phyloP scores from a whole-genome alignment of 2,797 vertebrate species.

The Uromys caudimaculatus region DNA sequence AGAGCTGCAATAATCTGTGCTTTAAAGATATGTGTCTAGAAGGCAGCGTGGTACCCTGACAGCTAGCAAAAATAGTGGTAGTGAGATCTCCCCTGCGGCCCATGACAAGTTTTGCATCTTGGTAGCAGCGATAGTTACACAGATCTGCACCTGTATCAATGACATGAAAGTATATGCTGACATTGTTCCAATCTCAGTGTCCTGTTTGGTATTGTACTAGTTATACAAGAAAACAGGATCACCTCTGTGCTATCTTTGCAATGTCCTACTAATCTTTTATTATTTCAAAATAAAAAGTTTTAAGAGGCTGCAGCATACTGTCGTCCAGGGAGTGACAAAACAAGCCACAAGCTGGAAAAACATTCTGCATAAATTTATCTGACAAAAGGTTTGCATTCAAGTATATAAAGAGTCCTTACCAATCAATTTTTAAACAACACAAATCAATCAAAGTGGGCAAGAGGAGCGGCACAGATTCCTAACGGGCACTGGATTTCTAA shows the following conservation, averaged over 20 bases:
- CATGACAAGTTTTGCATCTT: neutral
- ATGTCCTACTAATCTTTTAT: slow-evolving; percentile 7
- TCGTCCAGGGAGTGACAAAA: neutral
- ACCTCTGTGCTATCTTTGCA: neutral
- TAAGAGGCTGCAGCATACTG: neutral
- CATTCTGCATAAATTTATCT: slow-evolving; percentile 20
- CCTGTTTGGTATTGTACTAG: neutral
- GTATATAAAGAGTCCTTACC: neutral
- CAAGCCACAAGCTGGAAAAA: neutral
- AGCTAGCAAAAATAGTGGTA: neutral
- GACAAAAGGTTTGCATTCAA: neutral
- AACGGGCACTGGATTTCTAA: neutral
- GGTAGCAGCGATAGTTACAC: too few species aligned
- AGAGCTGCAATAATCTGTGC: neutral
- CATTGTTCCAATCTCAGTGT: neutral
- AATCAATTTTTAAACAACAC: slow-evolving; percentile 27
- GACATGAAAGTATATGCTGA: neutral
- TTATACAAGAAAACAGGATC: neutral
- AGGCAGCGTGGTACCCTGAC: neutral
- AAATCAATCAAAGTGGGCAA: slow-evolving; percentile 29
- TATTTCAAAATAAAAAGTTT: slow-evolving; percentile 16
- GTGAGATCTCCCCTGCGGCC: neutral
- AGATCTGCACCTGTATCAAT: neutral
- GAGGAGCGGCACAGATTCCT: neutral
- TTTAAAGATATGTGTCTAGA: neutral